Conservation (phyloP, 2,113 vertebrate species). For the Dicentrarchus labrax region DNA sequence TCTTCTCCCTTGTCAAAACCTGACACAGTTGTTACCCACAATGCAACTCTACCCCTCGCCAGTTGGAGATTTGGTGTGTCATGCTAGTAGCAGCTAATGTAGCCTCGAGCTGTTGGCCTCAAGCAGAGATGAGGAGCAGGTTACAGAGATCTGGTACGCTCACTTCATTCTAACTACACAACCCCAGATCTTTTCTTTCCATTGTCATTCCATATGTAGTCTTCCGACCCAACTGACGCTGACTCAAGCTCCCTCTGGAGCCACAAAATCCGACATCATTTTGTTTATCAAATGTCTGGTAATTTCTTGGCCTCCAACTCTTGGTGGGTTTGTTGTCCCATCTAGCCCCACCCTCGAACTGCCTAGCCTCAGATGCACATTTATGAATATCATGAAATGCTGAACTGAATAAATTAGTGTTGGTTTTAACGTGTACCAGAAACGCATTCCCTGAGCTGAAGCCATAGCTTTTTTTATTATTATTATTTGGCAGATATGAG, state of each 20-base stretch:
- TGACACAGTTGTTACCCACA: not conserved
- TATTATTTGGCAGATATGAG: constrained; percentile 23
- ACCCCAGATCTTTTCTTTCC: not conserved
- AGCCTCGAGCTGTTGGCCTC: too few species aligned
- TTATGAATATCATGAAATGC: constrained; percentile 13
- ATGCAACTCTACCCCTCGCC: not conserved
- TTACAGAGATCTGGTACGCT: too few species aligned
- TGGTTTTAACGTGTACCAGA: not conserved
- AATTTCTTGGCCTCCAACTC: not conserved
- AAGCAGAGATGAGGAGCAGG: too few species aligned
- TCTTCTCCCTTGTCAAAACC: not conserved
- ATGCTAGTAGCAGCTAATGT: not conserved
- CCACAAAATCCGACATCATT: not conserved
- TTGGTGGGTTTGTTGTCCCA: not conserved
- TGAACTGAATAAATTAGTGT: constrained; percentile 13
- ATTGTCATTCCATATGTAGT: too few species aligned
- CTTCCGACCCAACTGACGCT: too few species aligned
- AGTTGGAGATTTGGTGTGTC: not conserved
- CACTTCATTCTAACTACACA: not conserved
- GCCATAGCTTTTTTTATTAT: not conserved
- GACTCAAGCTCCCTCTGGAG: not conserved
- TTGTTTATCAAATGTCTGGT: not conserved
- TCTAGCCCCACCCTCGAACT: not conserved
- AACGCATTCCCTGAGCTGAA: not conserved
- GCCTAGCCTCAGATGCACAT: not conserved